Evolutionary conservation across 2,888 invertebrate species (phyloP), one percentile per base, ranked within the genome.

Genomic region (Pharmacophagus antenor): DNA sequence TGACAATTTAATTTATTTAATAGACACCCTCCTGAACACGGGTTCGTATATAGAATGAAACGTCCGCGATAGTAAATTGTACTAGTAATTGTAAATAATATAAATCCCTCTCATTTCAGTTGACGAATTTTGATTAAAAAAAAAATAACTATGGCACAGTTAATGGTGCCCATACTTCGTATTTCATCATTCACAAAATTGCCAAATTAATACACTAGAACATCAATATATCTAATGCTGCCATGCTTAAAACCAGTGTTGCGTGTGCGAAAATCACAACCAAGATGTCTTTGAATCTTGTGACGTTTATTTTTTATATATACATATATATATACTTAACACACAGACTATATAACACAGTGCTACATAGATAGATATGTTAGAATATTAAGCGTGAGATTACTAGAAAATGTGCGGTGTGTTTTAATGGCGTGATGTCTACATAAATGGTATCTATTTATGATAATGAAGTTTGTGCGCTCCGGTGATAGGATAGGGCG

Each of bases 351-450:
- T 42, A 57, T 46, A 55, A 57, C 46, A 52, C 58, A 37, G 17
- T 71, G 80, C 82, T 85, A 85, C 84, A 82, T 76, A 73, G 79
- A 76, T 71, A 77, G 66, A 77, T 69, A 79, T 77, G 76, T n/a
- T 76, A 78, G 76, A 83, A 85, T 84, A 67, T 67, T 68, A 86
- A 88, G 87, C 87, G 78, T 77, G 63, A 74, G 76, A 79, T 47
- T 17, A 50, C 64, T 77, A 76, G 66, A 69, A 75, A 76, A 77
- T 76, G 82, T 84, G 87, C 85, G 79, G 67, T 76, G 72, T 78
- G 79, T 79, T 70, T 67, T 71, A 65, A 82, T 81, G 79, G 79
- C 62, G 79, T 76, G 75, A 81, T 80, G 78, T 79, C 73, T 76
- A 77, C 67, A 62, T 63, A 77, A 71, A 80, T 82, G 79, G 78